These are phyloP conservation scores for Cossypha caffra DNA, from an alignment of 2,797 vertebrate species.

Conservation along the genomic window DNA sequence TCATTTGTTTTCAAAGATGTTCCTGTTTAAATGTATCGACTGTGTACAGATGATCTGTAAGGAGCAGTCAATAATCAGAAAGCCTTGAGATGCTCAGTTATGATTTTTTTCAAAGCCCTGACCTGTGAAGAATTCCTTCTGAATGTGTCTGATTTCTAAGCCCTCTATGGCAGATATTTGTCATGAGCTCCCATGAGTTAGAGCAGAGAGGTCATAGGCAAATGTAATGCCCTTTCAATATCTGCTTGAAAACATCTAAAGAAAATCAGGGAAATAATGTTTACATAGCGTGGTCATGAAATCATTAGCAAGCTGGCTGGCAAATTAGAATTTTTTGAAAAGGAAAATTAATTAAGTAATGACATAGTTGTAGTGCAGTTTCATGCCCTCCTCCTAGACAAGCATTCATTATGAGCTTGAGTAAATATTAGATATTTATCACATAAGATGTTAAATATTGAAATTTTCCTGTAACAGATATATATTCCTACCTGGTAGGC, in stretches of 20 bases:
- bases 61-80: not conserved
- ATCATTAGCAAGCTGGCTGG: constrained; percentile 55
- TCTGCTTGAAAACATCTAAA: constrained; percentile 32
- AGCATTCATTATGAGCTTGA: constrained; percentile 38
- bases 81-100: not conserved
- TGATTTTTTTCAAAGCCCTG: not conserved
- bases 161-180: not conserved
- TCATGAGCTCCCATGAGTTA: not conserved
- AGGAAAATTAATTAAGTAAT: constrained; percentile 63
- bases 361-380: constrained; percentile 12
- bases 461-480: not conserved
- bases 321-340: constrained; percentile 42
- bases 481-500: not conserved
- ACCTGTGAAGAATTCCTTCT: not conserved
- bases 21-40: not conserved
- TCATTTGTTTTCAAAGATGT: not conserved
- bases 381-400: constrained; percentile 10
- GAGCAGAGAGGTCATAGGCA: constrained; percentile 11
- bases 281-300: constrained; percentile 61
- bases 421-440: constrained; percentile 54
- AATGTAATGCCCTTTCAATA: not conserved
- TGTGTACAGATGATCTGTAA: not conserved
- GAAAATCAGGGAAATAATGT: constrained; percentile 40
- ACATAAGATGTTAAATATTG: constrained; percentile 26
- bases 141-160: not conserved